These are phyloP conservation scores for Chrysaora quinquecirrha DNA, from an alignment of 30 jellyfish, hydroid and myxozoan species.

Conservation along the genomic window DNA sequence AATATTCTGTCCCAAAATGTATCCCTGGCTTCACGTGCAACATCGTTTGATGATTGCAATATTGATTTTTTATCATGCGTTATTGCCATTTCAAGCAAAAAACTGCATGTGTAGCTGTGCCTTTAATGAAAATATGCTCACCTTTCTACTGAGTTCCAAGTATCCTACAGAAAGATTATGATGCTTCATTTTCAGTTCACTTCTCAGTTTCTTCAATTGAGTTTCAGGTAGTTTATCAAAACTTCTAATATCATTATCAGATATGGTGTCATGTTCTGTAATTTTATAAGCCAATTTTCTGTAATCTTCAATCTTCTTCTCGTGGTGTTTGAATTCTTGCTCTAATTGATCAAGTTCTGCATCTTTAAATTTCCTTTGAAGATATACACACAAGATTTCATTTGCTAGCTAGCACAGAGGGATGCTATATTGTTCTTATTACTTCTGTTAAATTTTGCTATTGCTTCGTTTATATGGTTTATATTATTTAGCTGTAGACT, in stretches of 20 bases:
- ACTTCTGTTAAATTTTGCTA: too few species aligned
- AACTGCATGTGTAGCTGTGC: too few species aligned
- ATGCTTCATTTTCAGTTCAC: slow-evolving; percentile 48
- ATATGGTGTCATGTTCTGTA: slow-evolving; percentile 58
- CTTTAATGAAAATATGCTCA: too few species aligned
- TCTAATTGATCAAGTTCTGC: slow-evolving; percentile 54
- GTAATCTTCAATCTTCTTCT: slow-evolving; percentile 56
- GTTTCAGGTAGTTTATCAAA: slow-evolving; percentile 40
- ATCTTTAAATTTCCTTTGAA: slow-evolving; percentile 35
- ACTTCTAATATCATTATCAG: slow-evolving; percentile 67
- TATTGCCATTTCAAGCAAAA: too few species aligned
- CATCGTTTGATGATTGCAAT: too few species aligned
- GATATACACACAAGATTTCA: neutral
- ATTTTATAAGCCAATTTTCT: slow-evolving; percentile 41
- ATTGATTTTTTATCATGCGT: too few species aligned
- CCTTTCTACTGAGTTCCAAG: slow-evolving; percentile 27
- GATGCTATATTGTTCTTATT: too few species aligned
- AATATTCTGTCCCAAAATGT: too few species aligned
- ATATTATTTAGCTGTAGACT: too few species aligned
- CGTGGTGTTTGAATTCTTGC: slow-evolving; percentile 69
- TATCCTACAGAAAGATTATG: slow-evolving; percentile 27
- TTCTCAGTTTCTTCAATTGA: slow-evolving; percentile 39
- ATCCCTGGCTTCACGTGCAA: too few species aligned
- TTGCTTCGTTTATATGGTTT: too few species aligned
- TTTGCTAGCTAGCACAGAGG: too few species aligned